phyloP scores from a whole-genome alignment of 2,888 invertebrate species.

The Clivina fossor region DNA sequence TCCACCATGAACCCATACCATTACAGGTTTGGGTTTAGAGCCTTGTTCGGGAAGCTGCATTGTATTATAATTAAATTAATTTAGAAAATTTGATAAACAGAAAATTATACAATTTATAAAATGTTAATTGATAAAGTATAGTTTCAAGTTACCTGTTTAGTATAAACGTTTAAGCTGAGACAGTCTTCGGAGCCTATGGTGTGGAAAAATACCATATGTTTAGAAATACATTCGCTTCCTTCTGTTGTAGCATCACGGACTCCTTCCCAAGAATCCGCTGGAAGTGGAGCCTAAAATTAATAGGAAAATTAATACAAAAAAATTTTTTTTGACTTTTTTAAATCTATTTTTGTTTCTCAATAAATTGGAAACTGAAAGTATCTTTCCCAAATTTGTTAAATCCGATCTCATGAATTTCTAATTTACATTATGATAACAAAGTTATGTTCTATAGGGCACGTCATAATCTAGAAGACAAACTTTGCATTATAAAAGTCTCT shows the following conservation, averaged over 20 bases:
- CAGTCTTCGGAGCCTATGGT: constrained; percentile 46
- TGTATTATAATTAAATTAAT: no score
- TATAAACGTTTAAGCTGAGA: constrained; percentile 46
- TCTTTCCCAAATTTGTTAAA: no score
- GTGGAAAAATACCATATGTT: constrained; percentile 37
- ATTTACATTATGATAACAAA: no score
- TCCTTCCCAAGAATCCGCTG: constrained; percentile 43
- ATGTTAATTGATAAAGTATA: not conserved
- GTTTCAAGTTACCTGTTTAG: constrained; percentile 39
- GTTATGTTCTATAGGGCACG: no score
- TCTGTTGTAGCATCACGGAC: constrained; percentile 43
- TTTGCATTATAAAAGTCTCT: no score
- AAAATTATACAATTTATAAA: constrained; percentile 17
- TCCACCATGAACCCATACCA: constrained; percentile 54
- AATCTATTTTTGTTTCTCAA: no score
- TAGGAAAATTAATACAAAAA: not conserved
- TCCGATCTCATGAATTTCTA: no score
- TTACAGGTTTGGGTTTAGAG: constrained; percentile 48
- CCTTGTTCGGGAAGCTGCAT: no score
- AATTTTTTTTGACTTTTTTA: no score
- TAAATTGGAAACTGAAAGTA: no score
- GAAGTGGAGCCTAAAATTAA: constrained; percentile 42
- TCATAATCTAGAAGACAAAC: no score
- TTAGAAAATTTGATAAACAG: not conserved
- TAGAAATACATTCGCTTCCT: constrained; percentile 41